phyloP scores from a whole-genome alignment of 2,797 vertebrate species.

The Clarias platycephalus region DNA sequence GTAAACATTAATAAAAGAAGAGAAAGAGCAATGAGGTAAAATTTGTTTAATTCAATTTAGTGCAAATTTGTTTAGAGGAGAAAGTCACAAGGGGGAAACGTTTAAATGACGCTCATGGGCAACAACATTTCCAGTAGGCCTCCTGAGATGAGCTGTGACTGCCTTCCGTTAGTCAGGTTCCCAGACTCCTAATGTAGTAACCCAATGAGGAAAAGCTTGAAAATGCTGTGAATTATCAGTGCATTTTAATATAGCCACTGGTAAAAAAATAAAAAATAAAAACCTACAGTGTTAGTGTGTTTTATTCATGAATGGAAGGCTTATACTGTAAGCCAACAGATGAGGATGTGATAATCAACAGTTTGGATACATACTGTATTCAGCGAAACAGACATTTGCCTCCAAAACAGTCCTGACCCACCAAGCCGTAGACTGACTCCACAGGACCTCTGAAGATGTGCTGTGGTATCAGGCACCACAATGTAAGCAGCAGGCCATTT shows the following conservation, averaged over 20 bases:
- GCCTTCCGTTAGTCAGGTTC: constrained; percentile 4
- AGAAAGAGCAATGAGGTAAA: constrained; percentile 39
- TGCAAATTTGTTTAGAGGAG: constrained; percentile 40
- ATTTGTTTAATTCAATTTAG: constrained; percentile 40
- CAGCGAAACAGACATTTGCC: no score
- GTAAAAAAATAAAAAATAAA: not conserved
- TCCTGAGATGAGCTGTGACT: constrained; percentile 12
- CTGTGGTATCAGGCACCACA: no score
- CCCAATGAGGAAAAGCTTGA: not conserved
- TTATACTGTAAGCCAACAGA: no score
- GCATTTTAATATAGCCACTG: constrained; percentile 1
- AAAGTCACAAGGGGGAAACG: constrained; percentile 13
- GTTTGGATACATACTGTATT: no score
- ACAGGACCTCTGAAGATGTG: no score
- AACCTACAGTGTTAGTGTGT: not conserved
- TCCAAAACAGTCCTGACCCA: no score
- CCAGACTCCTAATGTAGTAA: not conserved
- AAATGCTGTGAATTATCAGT: not conserved
- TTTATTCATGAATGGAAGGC: not conserved
- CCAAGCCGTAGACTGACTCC: no score
- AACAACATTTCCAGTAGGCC: constrained; percentile 28
- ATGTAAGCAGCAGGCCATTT: no score
- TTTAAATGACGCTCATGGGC: constrained; percentile 39
- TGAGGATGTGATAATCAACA: no score
- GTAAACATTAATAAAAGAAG: constrained; percentile 46